These are phyloP conservation scores for Eidolon dupreanum DNA, from an alignment of 2,797 vertebrate genomes.

Conservation along the genomic window DNA sequence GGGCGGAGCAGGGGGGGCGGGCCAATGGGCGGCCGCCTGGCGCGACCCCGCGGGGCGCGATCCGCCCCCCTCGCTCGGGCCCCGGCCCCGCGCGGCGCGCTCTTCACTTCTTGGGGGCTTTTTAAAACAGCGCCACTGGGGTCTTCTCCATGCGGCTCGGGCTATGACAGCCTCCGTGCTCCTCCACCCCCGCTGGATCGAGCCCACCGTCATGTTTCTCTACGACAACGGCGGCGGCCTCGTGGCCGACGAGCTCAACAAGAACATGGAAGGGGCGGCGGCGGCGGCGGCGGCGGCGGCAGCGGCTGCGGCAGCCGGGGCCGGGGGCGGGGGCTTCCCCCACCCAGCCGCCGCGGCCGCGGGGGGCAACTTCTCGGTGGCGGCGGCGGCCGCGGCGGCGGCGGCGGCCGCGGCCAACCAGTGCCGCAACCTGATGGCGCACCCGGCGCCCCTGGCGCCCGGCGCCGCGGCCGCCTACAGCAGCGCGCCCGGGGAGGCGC, in stretches of 20 bases:
- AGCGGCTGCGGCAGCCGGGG: conserved; percentile 85
- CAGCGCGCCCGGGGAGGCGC: conserved; percentile 91
- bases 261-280: conserved; percentile 95
- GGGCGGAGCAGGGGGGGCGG: conserved; percentile 86
- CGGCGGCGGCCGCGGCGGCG: conserved; percentile 88
- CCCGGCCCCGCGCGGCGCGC: conserved; percentile 85
- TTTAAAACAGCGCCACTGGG: conserved; percentile 92
- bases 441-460: conserved; percentile 95
- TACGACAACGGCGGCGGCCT: conserved; percentile 94
- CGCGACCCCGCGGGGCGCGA: conserved; percentile 86
- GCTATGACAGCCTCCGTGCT: conserved; percentile 99
- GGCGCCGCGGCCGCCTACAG: conserved; percentile 91
- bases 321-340: conserved; percentile 85
- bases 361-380: conserved; percentile 93
- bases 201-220: conserved; percentile 98
- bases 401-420: conserved; percentile 90
- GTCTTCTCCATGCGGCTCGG: conserved; percentile 94
- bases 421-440: conserved; percentile 97
- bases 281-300: conserved; percentile 86
- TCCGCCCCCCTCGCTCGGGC: conserved; percentile 86
- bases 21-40: conserved; percentile 92
- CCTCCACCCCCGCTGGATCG: conserved; percentile 99
- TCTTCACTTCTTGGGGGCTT: conserved; percentile 94
- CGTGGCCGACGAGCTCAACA: conserved; percentile 95
- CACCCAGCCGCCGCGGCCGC: conserved; percentile 84